Conservation (phyloP, 2,113 vertebrate species). For the Silurus asotus region DNA sequence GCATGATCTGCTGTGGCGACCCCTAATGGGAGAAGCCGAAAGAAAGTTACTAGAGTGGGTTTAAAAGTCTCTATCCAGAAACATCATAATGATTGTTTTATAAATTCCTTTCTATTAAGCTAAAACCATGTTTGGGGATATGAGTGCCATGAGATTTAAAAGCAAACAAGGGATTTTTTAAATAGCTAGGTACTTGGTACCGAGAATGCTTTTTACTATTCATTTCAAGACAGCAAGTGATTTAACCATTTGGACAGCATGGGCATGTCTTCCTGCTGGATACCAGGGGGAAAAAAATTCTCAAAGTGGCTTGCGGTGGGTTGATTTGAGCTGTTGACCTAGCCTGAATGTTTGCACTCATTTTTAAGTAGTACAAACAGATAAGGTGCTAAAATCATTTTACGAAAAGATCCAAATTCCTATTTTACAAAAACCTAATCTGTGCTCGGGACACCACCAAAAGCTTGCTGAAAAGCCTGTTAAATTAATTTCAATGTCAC, state of each 20-base stretch:
- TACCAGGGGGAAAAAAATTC: neutral
- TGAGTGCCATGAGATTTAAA: neutral
- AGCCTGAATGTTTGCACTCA: neutral
- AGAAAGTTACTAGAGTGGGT: neutral
- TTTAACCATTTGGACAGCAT: neutral
- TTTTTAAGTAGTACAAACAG: neutral
- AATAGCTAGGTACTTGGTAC: neutral
- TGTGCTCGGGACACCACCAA: neutral
- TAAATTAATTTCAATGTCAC: constrained; percentile 10
- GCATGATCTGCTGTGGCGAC: too few relatives aligned
- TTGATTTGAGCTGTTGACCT: neutral
- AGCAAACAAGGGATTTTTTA: neutral
- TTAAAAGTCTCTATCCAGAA: too few relatives aligned
- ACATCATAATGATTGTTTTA: too few relatives aligned
- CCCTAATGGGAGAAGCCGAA: too few relatives aligned
- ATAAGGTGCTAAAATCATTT: neutral
- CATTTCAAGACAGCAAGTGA: neutral
- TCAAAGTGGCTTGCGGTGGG: too few relatives aligned
- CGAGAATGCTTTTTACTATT: neutral
- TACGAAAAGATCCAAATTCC: neutral
- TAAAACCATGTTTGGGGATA: neutral
- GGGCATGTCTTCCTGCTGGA: neutral
- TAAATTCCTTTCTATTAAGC: neutral
- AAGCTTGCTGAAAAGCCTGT: neutral
- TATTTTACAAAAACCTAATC: neutral